These are phyloP conservation scores for Hemibagrus wyckioides DNA, from an alignment of 2,113 vertebrate species.

Conservation along the genomic window DNA sequence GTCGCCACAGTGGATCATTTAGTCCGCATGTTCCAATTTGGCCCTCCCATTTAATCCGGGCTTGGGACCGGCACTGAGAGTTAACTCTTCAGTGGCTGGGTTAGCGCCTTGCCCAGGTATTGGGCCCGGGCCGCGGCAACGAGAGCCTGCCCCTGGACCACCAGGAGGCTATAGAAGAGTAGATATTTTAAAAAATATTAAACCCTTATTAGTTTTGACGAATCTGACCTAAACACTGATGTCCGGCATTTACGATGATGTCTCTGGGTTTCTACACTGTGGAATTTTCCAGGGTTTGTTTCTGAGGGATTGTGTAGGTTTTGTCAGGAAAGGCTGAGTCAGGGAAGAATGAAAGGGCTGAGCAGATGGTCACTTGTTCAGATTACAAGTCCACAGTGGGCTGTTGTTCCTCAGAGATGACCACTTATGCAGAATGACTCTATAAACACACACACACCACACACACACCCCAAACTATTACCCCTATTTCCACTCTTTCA, in stretches of 20 bases:
- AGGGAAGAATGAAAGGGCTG: conserved; percentile 15
- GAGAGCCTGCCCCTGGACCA: no score
- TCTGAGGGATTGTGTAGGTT: conserved; percentile 12
- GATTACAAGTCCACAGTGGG: conserved; percentile 54
- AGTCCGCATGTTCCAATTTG: no score
- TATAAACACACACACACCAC: conserved; percentile 22
- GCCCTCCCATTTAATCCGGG: no score
- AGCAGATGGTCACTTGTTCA: conserved; percentile 55
- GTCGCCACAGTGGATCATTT: no score
- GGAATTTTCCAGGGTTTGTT: conserved; percentile 5
- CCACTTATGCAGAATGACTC: conserved; percentile 50
- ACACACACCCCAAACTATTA: conserved; percentile 21
- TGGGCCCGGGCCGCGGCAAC: no score
- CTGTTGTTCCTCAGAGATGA: conserved; percentile 45
- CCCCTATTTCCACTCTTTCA: conserved; percentile 1
- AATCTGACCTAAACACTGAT: neutral
- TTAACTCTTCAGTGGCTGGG: no score
- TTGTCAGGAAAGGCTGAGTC: conserved; percentile 9
- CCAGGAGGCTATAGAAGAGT: no score
- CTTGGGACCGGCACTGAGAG: no score
- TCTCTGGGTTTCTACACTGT: neutral
- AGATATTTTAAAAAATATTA: neutral
- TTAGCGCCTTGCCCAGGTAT: no score
- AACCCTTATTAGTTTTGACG: neutral
- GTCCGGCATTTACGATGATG: neutral